These are phyloP conservation scores for Hydractinia echinata DNA, from an alignment of 30 jellyfish, hydroid and myxozoan species.

Conservation along the genomic window DNA sequence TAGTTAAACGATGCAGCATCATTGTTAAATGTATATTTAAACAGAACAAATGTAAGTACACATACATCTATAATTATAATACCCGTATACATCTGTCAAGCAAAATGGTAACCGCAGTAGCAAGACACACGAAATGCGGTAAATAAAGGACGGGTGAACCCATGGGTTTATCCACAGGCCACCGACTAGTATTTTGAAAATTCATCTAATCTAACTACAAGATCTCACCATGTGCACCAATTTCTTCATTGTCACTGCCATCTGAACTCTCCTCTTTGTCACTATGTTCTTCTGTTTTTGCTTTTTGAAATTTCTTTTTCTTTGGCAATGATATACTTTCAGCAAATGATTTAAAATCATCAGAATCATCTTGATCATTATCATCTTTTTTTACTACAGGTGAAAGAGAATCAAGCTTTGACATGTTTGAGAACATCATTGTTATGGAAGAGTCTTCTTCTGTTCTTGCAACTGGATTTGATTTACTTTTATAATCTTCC, in stretches of 20 bases:
- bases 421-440: background rate
- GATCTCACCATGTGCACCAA: background rate
- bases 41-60: too few relatives aligned
- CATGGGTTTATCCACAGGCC: too few relatives aligned
- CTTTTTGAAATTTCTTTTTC: background rate
- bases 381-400: background rate
- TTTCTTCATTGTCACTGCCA: background rate
- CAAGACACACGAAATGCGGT: too few relatives aligned
- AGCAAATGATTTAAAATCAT: background rate
- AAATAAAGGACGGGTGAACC: too few relatives aligned
- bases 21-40: too few relatives aligned
- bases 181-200: too few relatives aligned
- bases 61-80: too few relatives aligned
- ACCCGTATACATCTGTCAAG: too few relatives aligned
- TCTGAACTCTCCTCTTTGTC: background rate
- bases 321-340: background rate
- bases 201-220: too few relatives aligned
- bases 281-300: conserved; percentile 31
- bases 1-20: too few relatives aligned
- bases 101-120: too few relatives aligned
- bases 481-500: background rate
- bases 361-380: background rate
- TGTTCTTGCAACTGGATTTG: background rate
- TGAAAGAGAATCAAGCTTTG: background rate
- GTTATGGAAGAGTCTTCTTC: background rate